Base-by-base conservation (phyloP, 2,113 vertebrate genomes). In the Henicopernis longicauda region DNA sequence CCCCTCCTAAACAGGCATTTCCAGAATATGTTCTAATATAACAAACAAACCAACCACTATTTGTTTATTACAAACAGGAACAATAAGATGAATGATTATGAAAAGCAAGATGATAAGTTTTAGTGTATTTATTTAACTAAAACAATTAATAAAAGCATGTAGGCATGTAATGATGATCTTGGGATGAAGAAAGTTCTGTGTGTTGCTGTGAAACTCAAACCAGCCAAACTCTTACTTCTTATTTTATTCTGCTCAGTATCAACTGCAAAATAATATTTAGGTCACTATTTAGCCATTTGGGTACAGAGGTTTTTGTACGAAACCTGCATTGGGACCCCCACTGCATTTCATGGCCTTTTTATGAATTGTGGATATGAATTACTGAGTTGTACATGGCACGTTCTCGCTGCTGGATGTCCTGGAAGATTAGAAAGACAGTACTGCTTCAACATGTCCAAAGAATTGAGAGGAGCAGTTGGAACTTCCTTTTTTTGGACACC, bases 351-450 rank as follows among this genome's bases (percentile, higher is more conserved):
- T 52, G 20, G 7, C 5, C 6, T 0, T 82, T 87, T 90, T 36
- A 65, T 26, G 32, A 14, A 52, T 34, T 54, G 12, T 50, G 13
- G 13, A 13, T 96, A n/a, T 29, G 38, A 79, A 69, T 61, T 63
- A 57, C 9, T 36, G 76, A 77, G 26, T 20, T 55, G 20, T 4
- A 52, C 25, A 11, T 25, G 5, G 2, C 31, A 38, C 0, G 0
- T 50, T 69, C 21, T 59, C 82, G 23, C 7, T 90, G 9, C 14
- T 62, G 45, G 16, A 69, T 80, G 16, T 66, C 36, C 26, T 88
- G 14, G 36, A 65, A 65, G 17, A 54, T 6, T 45, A 22, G 21
- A 82, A 90, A 76, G 27, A 40, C 10, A 61, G 6, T 61, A 31
- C 17, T 82, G 22, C 23, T 72, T 85, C 27, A 61, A 50, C 8